Evolutionary conservation across 1,140 invertebrate species (phyloP).

Genomic region (Dreissena rostriformis): DNA sequence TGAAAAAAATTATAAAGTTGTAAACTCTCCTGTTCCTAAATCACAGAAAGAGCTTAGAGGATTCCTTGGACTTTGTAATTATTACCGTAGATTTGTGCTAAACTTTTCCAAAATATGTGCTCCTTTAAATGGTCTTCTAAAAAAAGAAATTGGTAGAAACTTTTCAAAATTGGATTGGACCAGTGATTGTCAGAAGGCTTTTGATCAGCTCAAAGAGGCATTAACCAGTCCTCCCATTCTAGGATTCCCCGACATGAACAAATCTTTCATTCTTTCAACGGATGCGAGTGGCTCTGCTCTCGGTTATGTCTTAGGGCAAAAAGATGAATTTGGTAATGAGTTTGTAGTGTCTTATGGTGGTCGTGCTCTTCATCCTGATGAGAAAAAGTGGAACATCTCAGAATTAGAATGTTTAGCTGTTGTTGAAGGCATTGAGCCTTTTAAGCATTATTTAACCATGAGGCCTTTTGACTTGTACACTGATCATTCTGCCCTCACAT

Average conservation of each 20-base stretch:
- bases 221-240: slow-evolving; percentile 63
- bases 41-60: slow-evolving; percentile 77
- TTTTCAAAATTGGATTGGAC: slow-evolving; percentile 65
- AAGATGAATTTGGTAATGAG: slow-evolving; percentile 45
- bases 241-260: slow-evolving; percentile 54
- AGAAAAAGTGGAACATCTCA: slow-evolving; percentile 47
- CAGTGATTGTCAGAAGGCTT: slow-evolving; percentile 54
- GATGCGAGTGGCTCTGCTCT: slow-evolving; percentile 58
- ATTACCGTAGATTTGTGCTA: slow-evolving; percentile 77
- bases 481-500: slow-evolving; percentile 53
- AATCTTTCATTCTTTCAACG: slow-evolving; percentile 61
- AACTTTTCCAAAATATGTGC: slow-evolving; percentile 72
- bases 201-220: slow-evolving; percentile 60
- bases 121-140: slow-evolving; percentile 77
- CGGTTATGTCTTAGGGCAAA: slow-evolving; percentile 60
- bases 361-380: slow-evolving; percentile 30
- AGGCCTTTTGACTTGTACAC: slow-evolving; percentile 47
- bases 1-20: slow-evolving; percentile 28
- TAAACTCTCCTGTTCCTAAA: slow-evolving; percentile 63
- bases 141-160: slow-evolving; percentile 70
- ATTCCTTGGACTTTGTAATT: slow-evolving; percentile 82
- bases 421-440: slow-evolving; percentile 50
- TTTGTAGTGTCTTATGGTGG: slow-evolving; percentile 64
- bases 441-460: slow-evolving; percentile 45
- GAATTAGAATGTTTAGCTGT: slow-evolving; percentile 43